These are phyloP conservation scores for Oscheius sp. DNA, from an alignment of 2,888 invertebrate genomes.

Conservation along the genomic window DNA sequence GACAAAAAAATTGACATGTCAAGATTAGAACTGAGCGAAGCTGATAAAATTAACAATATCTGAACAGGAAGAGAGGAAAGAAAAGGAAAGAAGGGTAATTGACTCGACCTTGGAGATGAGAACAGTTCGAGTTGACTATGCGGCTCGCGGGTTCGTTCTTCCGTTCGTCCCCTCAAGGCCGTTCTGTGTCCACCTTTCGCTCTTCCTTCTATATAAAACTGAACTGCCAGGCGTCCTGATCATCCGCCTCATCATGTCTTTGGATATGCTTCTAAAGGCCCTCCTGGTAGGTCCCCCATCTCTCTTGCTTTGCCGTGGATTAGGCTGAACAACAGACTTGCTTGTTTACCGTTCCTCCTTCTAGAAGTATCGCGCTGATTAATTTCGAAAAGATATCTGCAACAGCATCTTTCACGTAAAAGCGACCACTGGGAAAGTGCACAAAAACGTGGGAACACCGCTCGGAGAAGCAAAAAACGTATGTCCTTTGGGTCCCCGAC, in stretches of 20 bases:
- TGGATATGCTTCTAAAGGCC: constrained; percentile 30
- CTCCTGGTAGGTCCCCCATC: constrained; percentile 25
- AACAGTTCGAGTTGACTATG: constrained; percentile 42
- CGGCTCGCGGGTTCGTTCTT: constrained; percentile 47
- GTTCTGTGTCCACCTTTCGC: constrained; percentile 23
- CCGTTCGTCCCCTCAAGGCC: constrained; percentile 37
- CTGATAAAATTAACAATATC: no score
- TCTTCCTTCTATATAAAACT: constrained; percentile 14
- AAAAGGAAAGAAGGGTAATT: not conserved
- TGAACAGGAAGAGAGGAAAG: not conserved
- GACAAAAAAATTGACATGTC: not conserved
- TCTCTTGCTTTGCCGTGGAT: not conserved
- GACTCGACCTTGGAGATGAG: constrained; percentile 19
- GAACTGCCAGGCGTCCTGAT: constrained; percentile 18
- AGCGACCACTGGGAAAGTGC: constrained; percentile 22
- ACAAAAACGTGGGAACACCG: constrained; percentile 36
- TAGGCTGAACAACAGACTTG: not conserved
- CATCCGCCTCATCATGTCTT: constrained; percentile 8
- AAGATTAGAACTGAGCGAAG: not conserved
- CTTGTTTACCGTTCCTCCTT: not conserved
- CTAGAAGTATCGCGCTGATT: not conserved
- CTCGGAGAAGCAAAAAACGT: constrained; percentile 23
- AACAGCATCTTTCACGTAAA: not conserved
- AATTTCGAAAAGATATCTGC: not conserved
- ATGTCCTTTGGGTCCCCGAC: constrained; percentile 22